Percentiles rank a stretch among this genome's conserved stretches.
Evolutionary conservation across 2,113 vertebrate genomes (phyloP).

Genomic region (Egretta garzetta): DNA sequence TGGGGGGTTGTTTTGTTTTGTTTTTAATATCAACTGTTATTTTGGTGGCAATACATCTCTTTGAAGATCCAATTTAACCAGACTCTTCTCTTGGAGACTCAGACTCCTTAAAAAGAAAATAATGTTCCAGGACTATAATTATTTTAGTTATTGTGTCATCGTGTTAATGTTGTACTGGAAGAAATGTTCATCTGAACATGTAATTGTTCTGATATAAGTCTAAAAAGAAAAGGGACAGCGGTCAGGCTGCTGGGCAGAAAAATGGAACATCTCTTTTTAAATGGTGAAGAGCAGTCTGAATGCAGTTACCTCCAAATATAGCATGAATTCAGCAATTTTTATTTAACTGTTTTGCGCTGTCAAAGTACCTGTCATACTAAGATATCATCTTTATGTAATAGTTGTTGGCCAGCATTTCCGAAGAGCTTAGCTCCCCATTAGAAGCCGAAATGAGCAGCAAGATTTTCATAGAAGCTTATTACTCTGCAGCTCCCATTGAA

Average conservation of each 20-base stretch:
- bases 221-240: not conserved
- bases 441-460: not conserved
- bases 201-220: not conserved
- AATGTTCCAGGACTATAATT: constrained; percentile 23
- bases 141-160: constrained; percentile 42
- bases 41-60: constrained; percentile 36
- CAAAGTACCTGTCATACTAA: not conserved
- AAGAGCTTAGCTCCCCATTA: not conserved
- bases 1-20: not conserved
- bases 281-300: not conserved
- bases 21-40: constrained; percentile 19
- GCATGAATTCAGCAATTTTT: not conserved
- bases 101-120: constrained; percentile 18
- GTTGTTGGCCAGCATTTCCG: not conserved
- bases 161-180: not conserved
- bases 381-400: not conserved
- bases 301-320: not conserved
- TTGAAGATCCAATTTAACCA: constrained; percentile 53
- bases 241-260: not conserved
- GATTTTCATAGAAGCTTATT: not conserved
- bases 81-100: not conserved
- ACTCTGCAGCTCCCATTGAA: not conserved
- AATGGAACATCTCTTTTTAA: not conserved
- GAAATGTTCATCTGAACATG: not conserved
- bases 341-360: not conserved